Conservation (phyloP, 2,113 vertebrate genomes). For the Sturnus vulgaris region DNA sequence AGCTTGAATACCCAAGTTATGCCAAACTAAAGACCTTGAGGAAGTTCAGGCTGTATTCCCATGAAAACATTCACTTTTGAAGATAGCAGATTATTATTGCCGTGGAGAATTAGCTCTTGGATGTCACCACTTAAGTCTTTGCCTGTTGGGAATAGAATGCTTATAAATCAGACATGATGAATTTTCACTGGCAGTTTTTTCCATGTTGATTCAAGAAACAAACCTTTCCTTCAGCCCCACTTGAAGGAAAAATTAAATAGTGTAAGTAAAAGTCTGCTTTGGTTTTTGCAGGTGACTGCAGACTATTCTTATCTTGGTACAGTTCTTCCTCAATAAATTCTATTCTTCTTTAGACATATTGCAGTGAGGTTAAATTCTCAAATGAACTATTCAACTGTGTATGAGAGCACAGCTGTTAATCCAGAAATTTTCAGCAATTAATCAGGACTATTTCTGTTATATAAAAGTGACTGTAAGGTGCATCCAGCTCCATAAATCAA, state of each 20-base stretch:
- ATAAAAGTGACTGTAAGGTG: neutral
- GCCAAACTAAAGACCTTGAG: neutral
- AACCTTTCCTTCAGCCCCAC: neutral
- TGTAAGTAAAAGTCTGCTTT: neutral
- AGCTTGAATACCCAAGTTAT: neutral
- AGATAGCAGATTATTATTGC: neutral
- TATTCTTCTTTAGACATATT: neutral
- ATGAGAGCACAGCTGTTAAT: conserved; percentile 18
- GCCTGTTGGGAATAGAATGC: neutral
- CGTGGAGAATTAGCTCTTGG: neutral
- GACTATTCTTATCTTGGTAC: neutral
- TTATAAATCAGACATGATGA: neutral
- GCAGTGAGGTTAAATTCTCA: neutral
- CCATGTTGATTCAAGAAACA: neutral
- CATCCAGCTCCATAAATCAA: neutral
- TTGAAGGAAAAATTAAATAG: neutral
- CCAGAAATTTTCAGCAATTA: neutral
- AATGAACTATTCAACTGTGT: conserved; percentile 6
- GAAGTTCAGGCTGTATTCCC: neutral
- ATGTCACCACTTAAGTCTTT: neutral
- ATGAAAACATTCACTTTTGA: neutral
- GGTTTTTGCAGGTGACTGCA: neutral
- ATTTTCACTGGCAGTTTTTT: neutral
- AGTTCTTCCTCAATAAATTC: neutral
- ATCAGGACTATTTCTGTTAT: neutral